These are phyloP conservation scores for Lasioglossum vierecki DNA, from an alignment of 2,888 invertebrate genomes.

Conservation along the genomic window DNA sequence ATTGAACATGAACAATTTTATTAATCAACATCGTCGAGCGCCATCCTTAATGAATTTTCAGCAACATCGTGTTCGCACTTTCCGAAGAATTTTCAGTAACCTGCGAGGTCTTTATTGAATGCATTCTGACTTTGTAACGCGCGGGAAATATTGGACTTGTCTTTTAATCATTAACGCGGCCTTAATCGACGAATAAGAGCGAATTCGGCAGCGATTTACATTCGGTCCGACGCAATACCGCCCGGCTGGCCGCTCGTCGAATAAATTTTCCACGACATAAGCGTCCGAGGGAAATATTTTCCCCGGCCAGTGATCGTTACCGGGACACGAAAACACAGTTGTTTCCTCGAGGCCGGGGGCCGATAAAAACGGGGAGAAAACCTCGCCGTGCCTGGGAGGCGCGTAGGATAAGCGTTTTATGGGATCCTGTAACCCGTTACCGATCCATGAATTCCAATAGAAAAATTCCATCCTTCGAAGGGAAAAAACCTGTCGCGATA, in stretches of 20 bases:
- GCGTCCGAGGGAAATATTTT: conserved; percentile 7
- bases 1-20: background rate
- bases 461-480: background rate
- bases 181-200: conserved; percentile 24
- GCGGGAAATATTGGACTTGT: background rate
- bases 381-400: background rate
- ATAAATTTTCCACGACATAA: conserved; percentile 18
- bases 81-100: background rate
- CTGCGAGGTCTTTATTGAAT: background rate
- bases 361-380: conserved; percentile 26
- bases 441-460: background rate
- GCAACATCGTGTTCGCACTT: background rate
- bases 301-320: conserved; percentile 20
- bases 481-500: background rate
- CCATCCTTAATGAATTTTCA: background rate
- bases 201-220: background rate
- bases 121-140: background rate
- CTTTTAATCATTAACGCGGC: conserved; percentile 20
- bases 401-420: conserved; percentile 48
- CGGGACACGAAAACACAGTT: conserved; percentile 9
- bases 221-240: conserved; percentile 7
- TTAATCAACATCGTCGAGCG: background rate
- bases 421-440: conserved; percentile 1
- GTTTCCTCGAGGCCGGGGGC: background rate
- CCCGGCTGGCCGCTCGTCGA: background rate